Evolutionary conservation across 2,797 vertebrate genomes (phyloP), one percentile per base, ranked within the genome.

Genomic region (Chloroceryle amazona): DNA sequence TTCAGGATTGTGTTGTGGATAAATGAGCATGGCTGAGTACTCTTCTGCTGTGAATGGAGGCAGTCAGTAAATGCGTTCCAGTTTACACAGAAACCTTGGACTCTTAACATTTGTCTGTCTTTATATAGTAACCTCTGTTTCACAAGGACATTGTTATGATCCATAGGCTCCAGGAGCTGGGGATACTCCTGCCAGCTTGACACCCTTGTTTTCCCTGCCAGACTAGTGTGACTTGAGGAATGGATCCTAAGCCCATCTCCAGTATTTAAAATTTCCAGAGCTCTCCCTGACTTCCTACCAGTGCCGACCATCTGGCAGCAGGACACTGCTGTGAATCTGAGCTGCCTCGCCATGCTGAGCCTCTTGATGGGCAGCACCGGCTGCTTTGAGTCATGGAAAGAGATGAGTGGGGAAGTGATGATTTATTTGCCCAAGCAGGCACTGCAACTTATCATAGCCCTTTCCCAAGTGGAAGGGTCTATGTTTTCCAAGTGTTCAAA

Each of bases 361-460:
- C 90, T 47, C 80, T 54, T 46, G 20, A 35, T 57, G 62, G 33
- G 33, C 67, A 65, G 42, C 1, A 0, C 65, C 0, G 7, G 84
- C 86, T 94, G 49, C 49, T 93, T 87, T 96, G 86, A 96, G 63
- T 93, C 67, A 65, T 60, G 78, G 93, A 95, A 92, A 71, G 41
- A 75, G 51, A 81, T 80, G 46, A 61, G 37, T 58, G 17, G 65
- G 74, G 81, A 93, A 81, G 76, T 5, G 2, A 57, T 83, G 35
- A 92, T 92, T 93, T 91, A 78, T 95, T 93, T 96, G 71, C 84
- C 51, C 67, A 37, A 90, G 41, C 76, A 85, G 58, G 31, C 76
- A 28, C 81, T 70, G 42, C 68, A 49, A 89, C 57, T 86, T 58
- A 52, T 63, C 44, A 11, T 49, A 84, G 51, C 33, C 51, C 60